Conservation (phyloP, 2,113 vertebrate genomes). For the Megalops atlanticus region DNA sequence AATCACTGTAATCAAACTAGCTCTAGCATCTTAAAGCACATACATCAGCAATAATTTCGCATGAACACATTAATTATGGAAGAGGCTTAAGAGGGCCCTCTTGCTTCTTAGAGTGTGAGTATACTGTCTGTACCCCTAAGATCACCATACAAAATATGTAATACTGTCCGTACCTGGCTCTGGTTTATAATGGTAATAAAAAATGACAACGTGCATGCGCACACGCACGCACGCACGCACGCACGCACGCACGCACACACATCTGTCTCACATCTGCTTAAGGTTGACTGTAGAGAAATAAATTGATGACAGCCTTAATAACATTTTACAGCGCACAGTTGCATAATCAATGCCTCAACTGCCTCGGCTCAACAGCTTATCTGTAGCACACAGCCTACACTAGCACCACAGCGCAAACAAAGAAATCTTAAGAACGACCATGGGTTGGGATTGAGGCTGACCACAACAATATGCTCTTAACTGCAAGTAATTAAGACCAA, state of each 20-base stretch:
- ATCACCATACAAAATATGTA: too few species aligned
- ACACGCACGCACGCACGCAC: too few species aligned
- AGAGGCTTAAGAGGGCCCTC: background rate
- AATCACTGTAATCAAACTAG: too few species aligned
- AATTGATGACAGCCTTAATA: background rate
- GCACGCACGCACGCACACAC: too few species aligned
- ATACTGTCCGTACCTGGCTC: too few species aligned
- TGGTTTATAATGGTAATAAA: background rate
- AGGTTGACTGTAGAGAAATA: background rate
- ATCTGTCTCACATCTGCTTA: background rate
- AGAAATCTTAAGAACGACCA: conserved; percentile 39
- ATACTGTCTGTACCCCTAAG: background rate
- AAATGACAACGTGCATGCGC: background rate
- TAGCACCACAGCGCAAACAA: background rate
- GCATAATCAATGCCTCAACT: background rate
- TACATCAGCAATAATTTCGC: background rate
- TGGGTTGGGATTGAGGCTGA: conserved; percentile 39
- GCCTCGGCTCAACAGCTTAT: too few species aligned
- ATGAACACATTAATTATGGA: background rate
- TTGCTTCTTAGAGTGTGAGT: background rate
- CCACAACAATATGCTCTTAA: conserved; percentile 51
- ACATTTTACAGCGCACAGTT: background rate
- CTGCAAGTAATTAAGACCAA: conserved; percentile 46
- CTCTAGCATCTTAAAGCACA: background rate
- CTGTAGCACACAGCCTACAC: too few species aligned